phyloP scores from a whole-genome alignment of 2,888 invertebrate species.

The Tiliacea aurago region DNA sequence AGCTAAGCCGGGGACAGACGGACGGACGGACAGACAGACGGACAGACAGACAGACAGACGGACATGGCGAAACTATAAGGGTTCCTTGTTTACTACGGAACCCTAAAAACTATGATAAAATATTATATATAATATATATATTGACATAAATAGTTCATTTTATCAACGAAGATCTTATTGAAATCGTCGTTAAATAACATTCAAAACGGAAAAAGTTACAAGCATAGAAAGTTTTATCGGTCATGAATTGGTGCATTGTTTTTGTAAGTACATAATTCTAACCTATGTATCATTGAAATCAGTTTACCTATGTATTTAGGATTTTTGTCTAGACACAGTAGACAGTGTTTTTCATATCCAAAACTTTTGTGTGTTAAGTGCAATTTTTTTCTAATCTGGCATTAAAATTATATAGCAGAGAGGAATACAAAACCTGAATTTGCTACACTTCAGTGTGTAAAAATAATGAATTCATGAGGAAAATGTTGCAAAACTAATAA shows the following conservation, averaged over 20 bases:
- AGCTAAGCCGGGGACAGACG: too few species aligned
- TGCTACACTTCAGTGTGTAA: constrained; percentile 19
- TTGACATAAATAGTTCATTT: too few species aligned
- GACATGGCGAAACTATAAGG: too few species aligned
- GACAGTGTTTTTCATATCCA: constrained; percentile 2
- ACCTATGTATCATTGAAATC: neutral
- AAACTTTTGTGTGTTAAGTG: too few species aligned
- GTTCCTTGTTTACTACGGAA: too few species aligned
- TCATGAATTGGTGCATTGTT: neutral
- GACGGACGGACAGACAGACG: too few species aligned
- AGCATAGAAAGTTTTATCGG: neutral
- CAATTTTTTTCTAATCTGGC: neutral
- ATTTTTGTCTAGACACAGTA: constrained; percentile 8
- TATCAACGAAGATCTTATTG: too few species aligned
- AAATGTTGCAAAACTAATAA: constrained; percentile 33
- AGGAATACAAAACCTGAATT: constrained; percentile 20
- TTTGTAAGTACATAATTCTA: neutral
- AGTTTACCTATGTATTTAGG: neutral
- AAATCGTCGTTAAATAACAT: too few species aligned
- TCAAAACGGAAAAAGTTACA: too few species aligned
- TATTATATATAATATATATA: too few species aligned
- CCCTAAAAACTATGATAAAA: too few species aligned
- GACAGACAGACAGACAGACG: too few species aligned
- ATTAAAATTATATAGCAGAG: constrained; percentile 17
- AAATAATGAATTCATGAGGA: constrained; percentile 51